Percentiles rank a stretch among this genome's conserved stretches.
Conservation (phyloP, 2,888 invertebrate species). For the Erannis defoliaria region DNA sequence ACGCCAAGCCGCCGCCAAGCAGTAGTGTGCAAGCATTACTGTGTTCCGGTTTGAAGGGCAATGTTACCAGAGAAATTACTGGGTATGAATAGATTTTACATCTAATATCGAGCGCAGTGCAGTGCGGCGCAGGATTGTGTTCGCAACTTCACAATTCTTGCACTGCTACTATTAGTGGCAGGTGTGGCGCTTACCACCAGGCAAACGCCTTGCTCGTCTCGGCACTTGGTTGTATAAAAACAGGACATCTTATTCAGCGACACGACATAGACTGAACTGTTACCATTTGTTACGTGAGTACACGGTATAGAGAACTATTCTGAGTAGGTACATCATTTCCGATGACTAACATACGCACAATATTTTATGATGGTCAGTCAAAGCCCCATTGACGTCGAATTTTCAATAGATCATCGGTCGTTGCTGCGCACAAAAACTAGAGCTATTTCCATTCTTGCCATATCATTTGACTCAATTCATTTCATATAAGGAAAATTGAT, state of each 20-base stretch:
- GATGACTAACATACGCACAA: constrained; percentile 3
- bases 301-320: neutral
- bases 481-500: neutral
- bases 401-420: constrained; percentile 2
- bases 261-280: constrained; percentile 8
- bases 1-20: no score
- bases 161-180: no score
- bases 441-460: neutral
- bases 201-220: no score
- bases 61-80: no score
- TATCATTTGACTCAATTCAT: neutral
- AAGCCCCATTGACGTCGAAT: constrained; percentile 11
- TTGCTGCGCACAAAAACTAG: neutral
- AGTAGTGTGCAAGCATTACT: no score
- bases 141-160: no score
- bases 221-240: no score
- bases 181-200: no score
- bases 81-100: no score
- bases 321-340: constrained; percentile 8
- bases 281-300: constrained; percentile 6
- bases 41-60: no score
- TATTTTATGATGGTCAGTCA: constrained; percentile 3
- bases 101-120: no score
- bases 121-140: no score
- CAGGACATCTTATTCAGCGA: neutral